A percentile compares a stretch with the other conserved stretches of the same genome.
phyloP scores from a whole-genome alignment of 1,140 invertebrate genomes.

The Tenebrio molitor region DNA sequence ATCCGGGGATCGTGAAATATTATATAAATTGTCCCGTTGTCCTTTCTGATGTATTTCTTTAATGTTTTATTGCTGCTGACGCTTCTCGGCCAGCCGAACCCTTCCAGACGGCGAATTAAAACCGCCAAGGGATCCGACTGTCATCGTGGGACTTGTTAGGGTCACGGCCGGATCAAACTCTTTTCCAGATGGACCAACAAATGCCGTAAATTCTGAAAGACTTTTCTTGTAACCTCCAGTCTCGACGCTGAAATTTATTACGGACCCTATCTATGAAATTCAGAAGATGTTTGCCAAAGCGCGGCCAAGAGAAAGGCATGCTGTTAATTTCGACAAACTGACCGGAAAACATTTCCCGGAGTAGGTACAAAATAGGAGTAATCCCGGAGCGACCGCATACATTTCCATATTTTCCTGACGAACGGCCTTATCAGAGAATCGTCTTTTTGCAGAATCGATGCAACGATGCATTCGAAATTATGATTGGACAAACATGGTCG shows the following conservation, averaged over 20 bases:
- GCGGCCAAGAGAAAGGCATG: slow-evolving; percentile 33
- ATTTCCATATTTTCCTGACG: slow-evolving; percentile 27
- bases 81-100: slow-evolving; percentile 3
- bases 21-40: slow-evolving; percentile 30
- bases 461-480: slow-evolving; percentile 31
- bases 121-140: slow-evolving; percentile 3
- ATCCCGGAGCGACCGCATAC: not conserved
- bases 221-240: slow-evolving; percentile 39
- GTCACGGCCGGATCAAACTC: slow-evolving; percentile 34
- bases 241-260: slow-evolving; percentile 33
- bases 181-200: slow-evolving; percentile 36
- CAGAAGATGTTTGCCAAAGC: slow-evolving; percentile 38
- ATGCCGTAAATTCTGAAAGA: slow-evolving; percentile 43
- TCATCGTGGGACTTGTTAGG: slow-evolving; percentile 15
- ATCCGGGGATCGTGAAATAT: slow-evolving; percentile 32
- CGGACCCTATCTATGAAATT: slow-evolving; percentile 40
- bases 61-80: slow-evolving; percentile 16
- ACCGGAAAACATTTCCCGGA: slow-evolving; percentile 30
- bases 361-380: slow-evolving; percentile 38
- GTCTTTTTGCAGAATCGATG: slow-evolving; percentile 4
- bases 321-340: slow-evolving; percentile 34
- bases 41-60: slow-evolving; percentile 35
- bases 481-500: slow-evolving; percentile 26
- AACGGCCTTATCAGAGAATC: not conserved
- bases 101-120: slow-evolving; percentile 23